Base-by-base conservation (phyloP, 1,140 invertebrate genomes). In the Patella vulgata region DNA sequence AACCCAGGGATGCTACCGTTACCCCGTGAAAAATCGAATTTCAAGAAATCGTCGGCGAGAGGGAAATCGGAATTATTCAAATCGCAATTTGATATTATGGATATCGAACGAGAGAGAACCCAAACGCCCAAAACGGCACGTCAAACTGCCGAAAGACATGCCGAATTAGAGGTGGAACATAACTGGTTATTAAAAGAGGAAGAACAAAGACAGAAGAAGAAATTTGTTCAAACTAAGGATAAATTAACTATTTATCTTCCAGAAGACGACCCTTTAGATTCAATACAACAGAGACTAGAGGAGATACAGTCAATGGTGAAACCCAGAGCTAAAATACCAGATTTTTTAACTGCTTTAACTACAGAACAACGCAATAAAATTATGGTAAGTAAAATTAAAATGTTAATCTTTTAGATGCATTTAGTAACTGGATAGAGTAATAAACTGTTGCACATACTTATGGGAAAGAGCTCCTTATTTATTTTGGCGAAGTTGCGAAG, bases 121-220 rank as follows among this genome's bases (percentile, higher is more conserved):
- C 33, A 36, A 36, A 58, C 62, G 14, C n/a, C 36, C 21, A 56
- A 23, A 14, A 40, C 30, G 8, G 28, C 47, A 21, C 21, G 58
- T 25, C 33, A 31, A 3, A 31, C 42, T 5, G 57, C 61, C 4
- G 66, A 68, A 30, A 57, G 43, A 47, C 55, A 58, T 1, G 68
- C 68, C 1, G 62, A 66, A 52, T 76, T 71, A 47, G 71, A 76
- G 63, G 68, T 76, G 60, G 71, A 69, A 33, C 74, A 76, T 55
- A 74, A 76, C 54, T 76, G 74, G 74, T 42, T 73, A 21, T 56
- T 76, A 53, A 68, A 71, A 36, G 71, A 76, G 43, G 61, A 63
- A 33, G 56, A 68, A 27, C 57, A 71, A 31, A 63, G 54, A 23
- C 52, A 68, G 33, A 36, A 59, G 14, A 63, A 66, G 33, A 60